phyloP scores from a whole-genome alignment of 2,113 vertebrate genomes.

The Himantopus leucocephalus region DNA sequence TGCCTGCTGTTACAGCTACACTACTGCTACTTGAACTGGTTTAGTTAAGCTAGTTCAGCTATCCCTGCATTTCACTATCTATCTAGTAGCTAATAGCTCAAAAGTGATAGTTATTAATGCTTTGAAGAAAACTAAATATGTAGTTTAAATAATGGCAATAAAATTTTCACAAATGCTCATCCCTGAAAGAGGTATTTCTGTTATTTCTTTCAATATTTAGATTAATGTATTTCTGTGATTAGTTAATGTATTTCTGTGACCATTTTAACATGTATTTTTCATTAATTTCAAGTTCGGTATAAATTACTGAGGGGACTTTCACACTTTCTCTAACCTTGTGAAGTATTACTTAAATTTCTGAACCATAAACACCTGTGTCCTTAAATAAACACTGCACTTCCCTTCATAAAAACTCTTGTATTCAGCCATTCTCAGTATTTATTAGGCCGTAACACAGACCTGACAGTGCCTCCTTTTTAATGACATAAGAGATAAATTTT shows the following conservation, averaged over 20 bases:
- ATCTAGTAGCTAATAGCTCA: neutral
- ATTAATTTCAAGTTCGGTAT: neutral
- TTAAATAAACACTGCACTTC: neutral
- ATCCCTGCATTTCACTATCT: neutral
- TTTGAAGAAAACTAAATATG: neutral
- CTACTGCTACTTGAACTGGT: neutral
- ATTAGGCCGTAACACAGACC: neutral
- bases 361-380: neutral
- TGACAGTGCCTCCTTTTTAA: neutral
- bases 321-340: neutral
- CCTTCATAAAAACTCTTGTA: neutral
- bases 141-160: neutral
- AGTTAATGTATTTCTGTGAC: neutral
- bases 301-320: neutral
- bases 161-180: neutral
- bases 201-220: neutral
- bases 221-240: neutral
- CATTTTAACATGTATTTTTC: neutral
- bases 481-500: neutral
- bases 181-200: neutral
- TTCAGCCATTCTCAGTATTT: neutral
- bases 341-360: neutral
- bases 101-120: neutral
- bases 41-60: neutral
- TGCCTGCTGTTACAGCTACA: neutral